Evolutionary conservation across 1,140 invertebrate genomes (phyloP).

Genomic region (Drosophila seguyi): DNA sequence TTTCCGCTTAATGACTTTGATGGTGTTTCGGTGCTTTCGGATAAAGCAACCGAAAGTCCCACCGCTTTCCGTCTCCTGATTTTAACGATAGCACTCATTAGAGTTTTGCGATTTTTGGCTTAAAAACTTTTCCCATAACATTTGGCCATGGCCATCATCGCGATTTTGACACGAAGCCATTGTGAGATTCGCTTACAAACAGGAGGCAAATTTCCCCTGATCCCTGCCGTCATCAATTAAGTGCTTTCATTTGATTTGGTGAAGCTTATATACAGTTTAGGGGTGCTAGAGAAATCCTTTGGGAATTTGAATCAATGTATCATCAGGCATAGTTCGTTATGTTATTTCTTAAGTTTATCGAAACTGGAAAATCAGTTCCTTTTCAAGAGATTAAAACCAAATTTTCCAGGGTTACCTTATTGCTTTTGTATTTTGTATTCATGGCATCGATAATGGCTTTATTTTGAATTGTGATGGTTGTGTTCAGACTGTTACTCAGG

Average conservation of each 20-base stretch:
- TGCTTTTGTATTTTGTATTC: neutral
- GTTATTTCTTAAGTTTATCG: neutral
- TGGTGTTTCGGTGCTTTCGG: conserved; percentile 32
- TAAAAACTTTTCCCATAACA: conserved; percentile 74
- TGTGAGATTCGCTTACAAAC: conserved; percentile 25
- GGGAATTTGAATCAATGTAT: neutral
- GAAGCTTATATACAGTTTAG: neutral
- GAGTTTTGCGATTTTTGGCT: conserved; percentile 64
- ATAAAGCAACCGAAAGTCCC: conserved; percentile 25
- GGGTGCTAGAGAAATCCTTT: too few relatives aligned
- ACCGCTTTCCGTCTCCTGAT: conserved; percentile 36
- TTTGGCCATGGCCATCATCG: conserved; percentile 62
- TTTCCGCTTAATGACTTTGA: conserved; percentile 74
- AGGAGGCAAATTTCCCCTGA: conserved; percentile 18
- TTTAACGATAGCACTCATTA: conserved; percentile 74
- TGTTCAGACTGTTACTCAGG: conserved; percentile 2
- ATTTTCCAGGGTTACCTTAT: too few relatives aligned
- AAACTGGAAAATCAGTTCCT: neutral
- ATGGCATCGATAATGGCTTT: conserved; percentile 1
- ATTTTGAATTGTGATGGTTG: neutral
- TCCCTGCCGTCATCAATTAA: conserved; percentile 28
- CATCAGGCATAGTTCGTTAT: neutral
- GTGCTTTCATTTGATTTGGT: conserved; percentile 23
- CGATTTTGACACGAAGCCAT: conserved; percentile 43
- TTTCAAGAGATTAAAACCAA: neutral